A percentile compares a stretch with the other conserved stretches of the same genome.
Conservation (phyloP, 2,113 vertebrate species). For the Phoxinus phoxinus region DNA sequence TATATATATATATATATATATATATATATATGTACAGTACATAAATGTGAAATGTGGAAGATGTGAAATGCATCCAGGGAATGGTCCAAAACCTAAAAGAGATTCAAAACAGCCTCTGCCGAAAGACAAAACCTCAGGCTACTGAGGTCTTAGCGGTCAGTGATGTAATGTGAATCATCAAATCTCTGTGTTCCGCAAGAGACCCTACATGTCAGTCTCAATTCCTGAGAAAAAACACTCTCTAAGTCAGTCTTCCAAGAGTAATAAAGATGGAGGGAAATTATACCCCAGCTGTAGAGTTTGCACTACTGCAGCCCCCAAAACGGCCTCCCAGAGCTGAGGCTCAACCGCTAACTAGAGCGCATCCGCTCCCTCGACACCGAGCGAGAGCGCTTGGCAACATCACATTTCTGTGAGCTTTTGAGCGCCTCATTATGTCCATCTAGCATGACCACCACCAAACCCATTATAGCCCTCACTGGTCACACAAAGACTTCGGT, state of each 20-base stretch:
- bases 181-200: conserved; percentile 44
- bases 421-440: conserved; percentile 25
- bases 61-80: conserved; percentile 39
- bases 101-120: conserved; percentile 48
- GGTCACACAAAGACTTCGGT: conserved; percentile 3
- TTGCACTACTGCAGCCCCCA: conserved; percentile 42
- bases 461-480: conserved; percentile 6
- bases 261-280: conserved; percentile 66
- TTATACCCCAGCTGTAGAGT: conserved; percentile 66
- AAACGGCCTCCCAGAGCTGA: conserved; percentile 63
- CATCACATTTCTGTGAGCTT: background rate
- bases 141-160: conserved; percentile 41
- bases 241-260: conserved; percentile 31
- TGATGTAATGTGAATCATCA: conserved; percentile 58
- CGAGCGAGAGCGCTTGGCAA: conserved; percentile 42
- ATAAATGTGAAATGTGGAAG: too few species aligned
- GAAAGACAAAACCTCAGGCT: conserved; percentile 47
- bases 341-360: conserved; percentile 62
- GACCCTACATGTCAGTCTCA: conserved; percentile 44
- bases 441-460: conserved; percentile 33
- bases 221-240: conserved; percentile 44
- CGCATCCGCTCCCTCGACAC: conserved; percentile 43
- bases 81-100: conserved; percentile 41
- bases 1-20: background rate
- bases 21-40: background rate